phyloP scores from a whole-genome alignment of 1,140 invertebrate genomes.

The silkworm (Bombyx mori) region DNA sequence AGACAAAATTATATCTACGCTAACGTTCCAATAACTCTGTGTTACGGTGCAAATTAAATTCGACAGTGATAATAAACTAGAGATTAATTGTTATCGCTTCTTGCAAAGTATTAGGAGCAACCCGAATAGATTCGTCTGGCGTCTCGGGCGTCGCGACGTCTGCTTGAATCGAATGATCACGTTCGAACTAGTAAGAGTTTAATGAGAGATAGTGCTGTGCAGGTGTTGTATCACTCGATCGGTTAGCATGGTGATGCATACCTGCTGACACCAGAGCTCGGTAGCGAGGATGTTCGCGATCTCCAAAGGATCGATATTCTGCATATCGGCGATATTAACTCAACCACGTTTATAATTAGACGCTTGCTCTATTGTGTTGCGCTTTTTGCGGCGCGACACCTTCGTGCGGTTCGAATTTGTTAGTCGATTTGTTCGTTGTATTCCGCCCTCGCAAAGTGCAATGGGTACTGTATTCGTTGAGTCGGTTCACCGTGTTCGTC shows the following conservation, averaged over 20 bases:
- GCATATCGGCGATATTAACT: conserved; percentile 47
- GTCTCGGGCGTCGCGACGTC: too few relatives aligned
- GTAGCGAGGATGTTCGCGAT: conserved; percentile 84
- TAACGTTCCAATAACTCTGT: conserved; percentile 5
- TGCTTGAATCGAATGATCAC: too few relatives aligned
- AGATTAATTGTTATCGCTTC: not conserved
- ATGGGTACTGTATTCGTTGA: conserved; percentile 24
- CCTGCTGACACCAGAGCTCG: conserved; percentile 83
- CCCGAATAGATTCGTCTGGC: not conserved
- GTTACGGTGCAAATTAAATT: conserved; percentile 15
- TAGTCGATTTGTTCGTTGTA: conserved; percentile 68
- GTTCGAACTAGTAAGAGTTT: too few relatives aligned
- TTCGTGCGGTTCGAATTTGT: conserved; percentile 65
- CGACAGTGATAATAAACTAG: conserved; percentile 4
- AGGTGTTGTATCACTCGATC: too few relatives aligned
- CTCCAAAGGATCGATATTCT: conserved; percentile 82
- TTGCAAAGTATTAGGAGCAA: not conserved
- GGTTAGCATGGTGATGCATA: conserved; percentile 43
- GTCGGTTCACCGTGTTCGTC: conserved; percentile 25
- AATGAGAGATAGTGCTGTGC: too few relatives aligned
- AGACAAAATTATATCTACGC: conserved; percentile 21
- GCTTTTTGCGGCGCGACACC: conserved; percentile 67
- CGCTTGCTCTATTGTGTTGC: conserved; percentile 68
- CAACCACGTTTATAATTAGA: conserved; percentile 67
- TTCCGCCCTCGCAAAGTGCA: conserved; percentile 59